Percentiles rank a stretch among this genome's conserved stretches.
Conservation (phyloP, 2,113 vertebrate species). For the Corythornis cristatus region DNA sequence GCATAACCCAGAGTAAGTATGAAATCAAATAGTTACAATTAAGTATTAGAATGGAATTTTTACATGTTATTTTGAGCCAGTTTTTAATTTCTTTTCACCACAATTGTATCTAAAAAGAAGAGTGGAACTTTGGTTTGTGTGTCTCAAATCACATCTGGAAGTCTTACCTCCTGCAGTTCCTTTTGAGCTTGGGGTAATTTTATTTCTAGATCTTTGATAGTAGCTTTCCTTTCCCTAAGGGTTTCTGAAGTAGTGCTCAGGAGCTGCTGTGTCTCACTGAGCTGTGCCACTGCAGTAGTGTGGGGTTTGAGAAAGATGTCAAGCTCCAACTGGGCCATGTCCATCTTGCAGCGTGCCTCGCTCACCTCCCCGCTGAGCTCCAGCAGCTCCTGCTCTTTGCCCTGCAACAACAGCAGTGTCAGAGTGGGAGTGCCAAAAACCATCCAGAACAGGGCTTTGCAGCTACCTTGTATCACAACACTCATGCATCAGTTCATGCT, state of each 20-base stretch:
- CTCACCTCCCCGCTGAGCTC: no score
- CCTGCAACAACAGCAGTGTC: no score
- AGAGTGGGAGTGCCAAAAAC: no score
- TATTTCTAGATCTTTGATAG: conserved; percentile 81
- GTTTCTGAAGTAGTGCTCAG: conserved; percentile 75
- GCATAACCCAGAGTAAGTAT: background rate
- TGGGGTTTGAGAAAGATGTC: no score
- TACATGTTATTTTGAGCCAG: background rate
- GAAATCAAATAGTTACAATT: background rate
- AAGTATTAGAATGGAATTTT: background rate
- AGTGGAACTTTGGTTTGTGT: background rate
- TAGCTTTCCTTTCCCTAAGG: conserved; percentile 82
- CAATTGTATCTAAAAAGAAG: rapidly evolving
- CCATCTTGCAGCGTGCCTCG: no score
- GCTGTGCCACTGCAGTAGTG: no score
- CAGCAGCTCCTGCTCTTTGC: no score
- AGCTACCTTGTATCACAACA: background rate
- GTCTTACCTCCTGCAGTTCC: conserved; percentile 85
- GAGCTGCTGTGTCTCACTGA: no score
- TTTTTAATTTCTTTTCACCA: background rate
- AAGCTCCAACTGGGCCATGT: no score
- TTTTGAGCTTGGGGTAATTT: conserved; percentile 82
- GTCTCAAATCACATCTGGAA: background rate
- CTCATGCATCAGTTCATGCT: background rate
- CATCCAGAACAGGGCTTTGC: background rate